Base-by-base conservation (phyloP, 2,797 vertebrate species). In the Aplochiton taeniatus region DNA sequence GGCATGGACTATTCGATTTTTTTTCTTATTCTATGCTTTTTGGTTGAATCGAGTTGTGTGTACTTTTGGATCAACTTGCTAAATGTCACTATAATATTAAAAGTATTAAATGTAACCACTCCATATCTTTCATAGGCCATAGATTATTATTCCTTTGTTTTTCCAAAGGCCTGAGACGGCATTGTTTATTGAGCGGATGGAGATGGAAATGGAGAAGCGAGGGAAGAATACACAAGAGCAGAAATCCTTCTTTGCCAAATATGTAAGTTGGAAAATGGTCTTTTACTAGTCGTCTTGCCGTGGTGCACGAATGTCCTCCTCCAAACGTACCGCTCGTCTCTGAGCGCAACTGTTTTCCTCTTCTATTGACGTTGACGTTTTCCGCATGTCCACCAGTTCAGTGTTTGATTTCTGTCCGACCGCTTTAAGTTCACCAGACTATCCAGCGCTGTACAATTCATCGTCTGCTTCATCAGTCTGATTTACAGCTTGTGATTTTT, bases 241-340 rank as follows among this genome's bases (percentile, higher is more conserved):
- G 90, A 97, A 96, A 70, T 96, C 95, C 18, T 98, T 98, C 81
- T 96, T 98, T 20, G 96, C 96, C 57, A 97, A 95, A 97, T 97
- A 97, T 8, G 95, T 97, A 86, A 94, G 95, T 5, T 12, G 58
- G 5, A 46, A 69, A 16, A 65, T 53, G 11, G 56, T 18, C n/a
- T 57, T 17, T 48, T 31, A 31, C 31, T 31, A 31, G 31, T 31
- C 6, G 31, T 31, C 31, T 31, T 31, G 3, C 6, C 31, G 2
- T 31, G 31, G 31, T 31, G 31, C 31, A 31, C 31, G 6, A 31
- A 31, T 31, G 2, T 31, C 31, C 31, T 31, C 31, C 6, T 31
- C 31, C 31, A 31, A 31, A 31, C 31, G 2, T 31, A 6, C 31
- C 31, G 3, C 31, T 31, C 31, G 31, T 31, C 31, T 31, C 2